These are phyloP conservation scores for Parazoanthus swiftii DNA, from an alignment of 92 coral and sea anemone species.

Conservation along the genomic window DNA sequence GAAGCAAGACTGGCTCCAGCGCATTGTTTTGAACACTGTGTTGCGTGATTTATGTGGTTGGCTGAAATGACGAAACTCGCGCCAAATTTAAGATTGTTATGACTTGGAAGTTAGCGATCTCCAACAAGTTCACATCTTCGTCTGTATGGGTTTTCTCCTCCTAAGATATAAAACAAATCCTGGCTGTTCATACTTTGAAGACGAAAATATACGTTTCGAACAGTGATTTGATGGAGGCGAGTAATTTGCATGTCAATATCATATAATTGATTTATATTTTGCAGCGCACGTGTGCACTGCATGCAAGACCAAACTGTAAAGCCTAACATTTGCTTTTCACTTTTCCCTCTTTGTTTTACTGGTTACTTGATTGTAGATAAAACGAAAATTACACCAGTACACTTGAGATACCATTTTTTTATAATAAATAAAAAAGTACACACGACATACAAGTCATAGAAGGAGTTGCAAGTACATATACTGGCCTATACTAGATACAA, in stretches of 20 bases:
- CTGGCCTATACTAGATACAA: too few species aligned
- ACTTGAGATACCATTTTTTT: too few species aligned
- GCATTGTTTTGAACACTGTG: not conserved
- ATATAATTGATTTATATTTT: not conserved
- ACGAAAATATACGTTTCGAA: not conserved
- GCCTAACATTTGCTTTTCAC: not conserved
- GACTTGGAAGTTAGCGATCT: not conserved
- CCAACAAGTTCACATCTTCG: not conserved
- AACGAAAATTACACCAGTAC: too few species aligned
- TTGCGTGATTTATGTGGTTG: not conserved
- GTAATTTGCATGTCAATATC: not conserved
- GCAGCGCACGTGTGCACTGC: slow-evolving; percentile 30
- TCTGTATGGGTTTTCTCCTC: not conserved
- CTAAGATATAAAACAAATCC: not conserved
- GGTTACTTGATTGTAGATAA: too few species aligned
- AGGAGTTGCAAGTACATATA: too few species aligned
- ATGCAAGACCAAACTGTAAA: not conserved
- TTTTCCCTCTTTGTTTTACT: not conserved
- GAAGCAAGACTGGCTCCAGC: not conserved
- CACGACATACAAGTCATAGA: too few species aligned
- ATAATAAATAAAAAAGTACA: too few species aligned
- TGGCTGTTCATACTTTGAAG: not conserved
- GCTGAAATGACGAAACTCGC: not conserved
- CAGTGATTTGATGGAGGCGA: slow-evolving; percentile 13
- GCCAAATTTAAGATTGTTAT: not conserved